phyloP scores from a whole-genome alignment of 2,888 invertebrate species.

The Parelbella ahira region DNA sequence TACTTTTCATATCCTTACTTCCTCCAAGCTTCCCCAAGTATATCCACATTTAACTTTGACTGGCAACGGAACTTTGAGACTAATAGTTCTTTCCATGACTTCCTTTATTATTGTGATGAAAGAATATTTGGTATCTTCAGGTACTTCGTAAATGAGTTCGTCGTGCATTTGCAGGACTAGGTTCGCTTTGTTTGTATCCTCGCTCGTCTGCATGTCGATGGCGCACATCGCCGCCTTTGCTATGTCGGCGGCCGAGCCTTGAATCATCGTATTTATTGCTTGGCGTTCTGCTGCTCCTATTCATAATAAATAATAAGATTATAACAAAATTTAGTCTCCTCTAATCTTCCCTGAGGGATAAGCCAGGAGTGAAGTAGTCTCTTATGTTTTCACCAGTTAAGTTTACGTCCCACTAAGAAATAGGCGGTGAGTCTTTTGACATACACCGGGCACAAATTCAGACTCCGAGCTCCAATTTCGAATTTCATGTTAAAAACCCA shows the following conservation, averaged over 20 bases:
- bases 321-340: too few species aligned
- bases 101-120: conserved; percentile 84
- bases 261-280: conserved; percentile 96
- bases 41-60: conserved; percentile 92
- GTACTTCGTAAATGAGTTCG: conserved; percentile 96
- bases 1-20: conserved; percentile 43
- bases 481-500: too few species aligned
- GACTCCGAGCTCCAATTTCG: too few species aligned
- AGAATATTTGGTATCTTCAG: conserved; percentile 72
- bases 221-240: conserved; percentile 94
- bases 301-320: too few species aligned
- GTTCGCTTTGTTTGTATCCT: conserved; percentile 64
- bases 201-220: conserved; percentile 81
- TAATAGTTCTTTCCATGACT: conserved; percentile 89
- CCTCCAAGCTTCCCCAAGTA: conserved; percentile 86
- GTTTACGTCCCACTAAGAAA: too few species aligned
- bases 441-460: too few species aligned
- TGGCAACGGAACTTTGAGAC: conserved; percentile 89
- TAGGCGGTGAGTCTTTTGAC: too few species aligned
- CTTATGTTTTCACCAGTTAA: too few species aligned
- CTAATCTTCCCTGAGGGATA: too few species aligned
- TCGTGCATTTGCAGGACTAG: conserved; percentile 97
- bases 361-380: too few species aligned
- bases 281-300: conserved; percentile 94
- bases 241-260: conserved; percentile 98